Evolutionary conservation across 1,140 invertebrate species (phyloP), one percentile per base, ranked within the genome.

Genomic region (Bombus picipes): DNA sequence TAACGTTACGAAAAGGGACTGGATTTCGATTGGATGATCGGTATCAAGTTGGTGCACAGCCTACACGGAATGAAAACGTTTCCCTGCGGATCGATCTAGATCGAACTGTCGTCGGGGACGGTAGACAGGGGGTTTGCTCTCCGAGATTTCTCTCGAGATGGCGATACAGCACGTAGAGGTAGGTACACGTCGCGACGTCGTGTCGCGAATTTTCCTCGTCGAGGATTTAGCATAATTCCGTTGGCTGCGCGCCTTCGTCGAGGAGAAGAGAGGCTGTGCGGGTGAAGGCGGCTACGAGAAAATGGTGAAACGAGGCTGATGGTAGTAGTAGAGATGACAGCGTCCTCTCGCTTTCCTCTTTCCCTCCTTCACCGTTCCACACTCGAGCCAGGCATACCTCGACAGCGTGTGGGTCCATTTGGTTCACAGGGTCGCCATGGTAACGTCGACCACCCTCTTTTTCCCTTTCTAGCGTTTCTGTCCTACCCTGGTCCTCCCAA

Each of bases 401-500:
- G 90, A 89, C 91, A 92, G 90, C 90, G 93, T 88, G 91, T 93
- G 89, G 92, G 93, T 94, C 93, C 93, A 93, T 94, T 94, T 93
- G 93, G 91, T 92, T 93, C 92, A 88, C 90, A 90, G 89, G 91
- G 93, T 94, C 88, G 92, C 92, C 91, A 94, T 94, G 92, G 93
- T 89, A 94, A 94, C 93, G 92, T 92, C 87, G 85, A 77, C 91
- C 89, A 92, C 91, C 92, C 93, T 92, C 88, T 92, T 91, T 89
- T 90, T 90, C 88, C 82, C 92, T 91, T 89, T 88, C 88, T 90
- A 77, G 83, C 91, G 77, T 87, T 88, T 81, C 86, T 89, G 57
- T 68, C 65, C 85, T 83, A 85, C 47, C 66, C 76, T 65, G 72
- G 47, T 85, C 80, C 79, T 88, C 88, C 77, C 83, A 71, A 86